phyloP scores from a whole-genome alignment of 1,140 invertebrate species.

The Parasteatoda tepidariorum region DNA sequence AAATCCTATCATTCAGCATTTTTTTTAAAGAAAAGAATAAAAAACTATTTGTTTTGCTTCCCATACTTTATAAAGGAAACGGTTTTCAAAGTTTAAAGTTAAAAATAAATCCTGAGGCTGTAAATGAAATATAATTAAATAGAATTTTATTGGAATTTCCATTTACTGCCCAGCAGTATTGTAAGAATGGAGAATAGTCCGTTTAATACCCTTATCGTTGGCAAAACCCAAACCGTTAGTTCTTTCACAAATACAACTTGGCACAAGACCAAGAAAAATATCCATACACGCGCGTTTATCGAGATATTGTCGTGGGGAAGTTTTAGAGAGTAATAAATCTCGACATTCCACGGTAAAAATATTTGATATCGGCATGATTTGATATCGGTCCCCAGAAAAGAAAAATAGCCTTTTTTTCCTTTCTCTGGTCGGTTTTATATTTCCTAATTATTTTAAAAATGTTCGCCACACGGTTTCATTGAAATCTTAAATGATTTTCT shows the following conservation, averaged over 20 bases:
- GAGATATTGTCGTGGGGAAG: neutral
- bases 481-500: too few species aligned
- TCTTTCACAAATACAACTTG: neutral
- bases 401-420: neutral
- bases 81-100: too few species aligned
- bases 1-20: too few species aligned
- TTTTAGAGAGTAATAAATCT: neutral
- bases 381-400: neutral
- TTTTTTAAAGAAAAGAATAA: too few species aligned
- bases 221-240: neutral
- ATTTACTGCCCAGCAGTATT: neutral
- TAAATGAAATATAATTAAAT: neutral
- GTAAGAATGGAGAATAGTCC: neutral
- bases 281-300: neutral
- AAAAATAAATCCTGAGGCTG: too few species aligned
- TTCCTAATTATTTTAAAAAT: too few species aligned
- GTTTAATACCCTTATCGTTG: neutral
- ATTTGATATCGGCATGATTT: neutral
- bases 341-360: neutral
- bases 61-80: too few species aligned
- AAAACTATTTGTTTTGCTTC: too few species aligned
- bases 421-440: too few species aligned
- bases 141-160: conserved; percentile 18
- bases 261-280: neutral
- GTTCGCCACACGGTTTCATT: too few species aligned